Evolutionary conservation across 2,113 vertebrate species (phyloP), one percentile per base, ranked within the genome.

Genomic region (Stercorarius parasiticus): DNA sequence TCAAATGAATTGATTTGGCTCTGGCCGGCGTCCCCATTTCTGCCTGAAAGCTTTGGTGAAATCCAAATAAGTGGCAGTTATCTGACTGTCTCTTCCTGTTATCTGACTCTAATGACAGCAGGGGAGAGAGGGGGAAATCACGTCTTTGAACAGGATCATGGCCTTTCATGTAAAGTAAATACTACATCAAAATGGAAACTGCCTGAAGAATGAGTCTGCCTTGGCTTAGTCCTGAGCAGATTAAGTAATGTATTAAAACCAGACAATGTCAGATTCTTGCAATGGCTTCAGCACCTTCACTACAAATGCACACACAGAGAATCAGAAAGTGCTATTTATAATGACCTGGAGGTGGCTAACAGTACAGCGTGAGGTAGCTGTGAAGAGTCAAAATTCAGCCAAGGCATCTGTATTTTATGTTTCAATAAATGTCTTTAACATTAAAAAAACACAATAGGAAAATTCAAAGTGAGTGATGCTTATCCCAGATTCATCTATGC

Each of bases 1-100:
- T 98, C 96, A 95, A 97, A 97, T 95, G 32, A 97, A 99, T 99
- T 98, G 98, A 99, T 99, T 98, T 61, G 56, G 40, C 69, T 95
- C 43, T 95, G 92, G 84, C 88, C 97, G 98, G 98, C 97, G 87
- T 98, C 98, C 94, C 84, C 29, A 53, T 94, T 97, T 90, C 96
- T 96, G 95, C 95, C 97, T 89, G 95, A 97, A 95, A 93, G 93
- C 66, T 95, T 45, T 79, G 71, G 81, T 81, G 97, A 97, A 96
- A 92, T 95, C 93, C 95, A 94, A 97, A 94, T 91, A 97, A 86
- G 85, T 94, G 81, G 87, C 76, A 91, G 93, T 97, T 98, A 98
- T 98, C 97, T 96, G 69, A 34, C 45, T 86, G 95, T 94, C 96
- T 97, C 85, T 96, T 93, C 81, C 80, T 97, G 90, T 97, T 98